These are phyloP conservation scores for Zelleria hepariella DNA, from an alignment of 2,888 invertebrate genomes.

Conservation along the genomic window DNA sequence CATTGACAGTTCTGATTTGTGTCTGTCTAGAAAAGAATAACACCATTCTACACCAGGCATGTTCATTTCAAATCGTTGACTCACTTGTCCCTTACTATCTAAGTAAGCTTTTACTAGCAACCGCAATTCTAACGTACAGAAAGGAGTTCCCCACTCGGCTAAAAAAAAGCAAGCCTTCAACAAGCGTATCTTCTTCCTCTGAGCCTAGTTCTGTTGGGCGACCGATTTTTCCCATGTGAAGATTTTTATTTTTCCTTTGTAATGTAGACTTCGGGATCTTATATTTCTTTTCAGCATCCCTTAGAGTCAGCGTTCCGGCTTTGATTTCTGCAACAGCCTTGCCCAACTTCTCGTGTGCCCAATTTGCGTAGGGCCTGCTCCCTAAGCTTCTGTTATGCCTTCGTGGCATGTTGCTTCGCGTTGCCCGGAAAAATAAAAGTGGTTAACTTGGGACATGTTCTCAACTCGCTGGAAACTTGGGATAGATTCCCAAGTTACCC, in stretches of 20 bases:
- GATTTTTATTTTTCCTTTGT: neutral
- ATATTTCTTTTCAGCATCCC: neutral
- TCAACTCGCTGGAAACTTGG: neutral
- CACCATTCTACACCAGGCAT: too few species aligned
- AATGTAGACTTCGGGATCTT: neutral
- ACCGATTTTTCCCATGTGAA: too few species aligned
- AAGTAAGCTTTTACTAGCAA: too few species aligned
- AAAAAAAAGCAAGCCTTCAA: too few species aligned
- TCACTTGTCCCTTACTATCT: too few species aligned
- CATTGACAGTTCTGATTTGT: neutral
- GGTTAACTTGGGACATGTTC: neutral
- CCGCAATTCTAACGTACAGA: too few species aligned
- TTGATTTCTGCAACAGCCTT: neutral
- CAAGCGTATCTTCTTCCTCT: too few species aligned
- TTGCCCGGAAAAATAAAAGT: neutral
- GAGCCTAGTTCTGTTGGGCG: too few species aligned
- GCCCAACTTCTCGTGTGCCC: neutral
- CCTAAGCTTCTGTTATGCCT: neutral
- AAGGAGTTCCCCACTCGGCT: too few species aligned
- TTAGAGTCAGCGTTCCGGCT: neutral
- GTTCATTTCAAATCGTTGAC: too few species aligned
- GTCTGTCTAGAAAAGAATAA: too few species aligned
- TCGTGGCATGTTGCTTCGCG: neutral
- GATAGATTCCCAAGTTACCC: neutral
- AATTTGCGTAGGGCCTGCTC: neutral